These are phyloP conservation scores for Mallotus villosus DNA, from an alignment of 2,797 vertebrate genomes.

Conservation along the genomic window DNA sequence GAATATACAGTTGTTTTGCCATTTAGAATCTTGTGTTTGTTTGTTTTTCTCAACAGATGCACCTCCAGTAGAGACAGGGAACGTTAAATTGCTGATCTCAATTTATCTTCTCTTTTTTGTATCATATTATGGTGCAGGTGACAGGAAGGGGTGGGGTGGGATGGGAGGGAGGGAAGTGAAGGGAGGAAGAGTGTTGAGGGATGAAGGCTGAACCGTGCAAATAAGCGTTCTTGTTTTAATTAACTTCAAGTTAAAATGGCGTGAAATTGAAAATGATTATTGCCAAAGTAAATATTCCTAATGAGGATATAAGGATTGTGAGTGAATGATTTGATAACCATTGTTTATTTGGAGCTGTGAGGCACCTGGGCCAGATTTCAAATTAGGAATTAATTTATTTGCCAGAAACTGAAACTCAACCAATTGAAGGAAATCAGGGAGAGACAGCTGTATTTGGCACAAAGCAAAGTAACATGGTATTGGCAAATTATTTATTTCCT, in stretches of 20 bases:
- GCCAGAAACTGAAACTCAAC: slow-evolving; percentile 22
- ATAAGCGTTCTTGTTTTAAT: slow-evolving; percentile 80
- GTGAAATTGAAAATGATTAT: slow-evolving; percentile 85
- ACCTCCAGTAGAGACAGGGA: slow-evolving; percentile 46
- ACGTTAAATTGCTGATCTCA: slow-evolving; percentile 48
- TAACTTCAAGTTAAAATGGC: slow-evolving; percentile 83
- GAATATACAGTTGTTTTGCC: slow-evolving; percentile 11
- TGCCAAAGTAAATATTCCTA: slow-evolving; percentile 78
- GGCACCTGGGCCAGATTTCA: slow-evolving; percentile 58
- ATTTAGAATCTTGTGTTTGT: background rate
- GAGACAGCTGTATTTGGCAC: slow-evolving; percentile 19
- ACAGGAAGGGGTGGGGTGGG: slow-evolving; percentile 39
- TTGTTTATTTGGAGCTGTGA: slow-evolving; percentile 73
- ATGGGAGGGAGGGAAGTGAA: slow-evolving; percentile 47
- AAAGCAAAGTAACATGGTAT: too few relatives aligned
- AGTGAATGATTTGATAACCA: slow-evolving; percentile 77
- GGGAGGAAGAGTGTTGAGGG: slow-evolving; percentile 51
- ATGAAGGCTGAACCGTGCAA: slow-evolving; percentile 63
- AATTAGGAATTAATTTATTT: slow-evolving; percentile 54
- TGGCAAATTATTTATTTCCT: background rate
- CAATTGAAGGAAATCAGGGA: slow-evolving; percentile 21
- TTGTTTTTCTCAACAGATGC: slow-evolving; percentile 27
- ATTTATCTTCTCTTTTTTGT: slow-evolving; percentile 58
- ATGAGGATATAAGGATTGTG: slow-evolving; percentile 77
- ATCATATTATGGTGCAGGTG: slow-evolving; percentile 68